A percentile compares a stretch with the other conserved stretches of the same genome.
Conservation (phyloP, 2,113 vertebrate genomes). For the Ochotona curzoniae region DNA sequence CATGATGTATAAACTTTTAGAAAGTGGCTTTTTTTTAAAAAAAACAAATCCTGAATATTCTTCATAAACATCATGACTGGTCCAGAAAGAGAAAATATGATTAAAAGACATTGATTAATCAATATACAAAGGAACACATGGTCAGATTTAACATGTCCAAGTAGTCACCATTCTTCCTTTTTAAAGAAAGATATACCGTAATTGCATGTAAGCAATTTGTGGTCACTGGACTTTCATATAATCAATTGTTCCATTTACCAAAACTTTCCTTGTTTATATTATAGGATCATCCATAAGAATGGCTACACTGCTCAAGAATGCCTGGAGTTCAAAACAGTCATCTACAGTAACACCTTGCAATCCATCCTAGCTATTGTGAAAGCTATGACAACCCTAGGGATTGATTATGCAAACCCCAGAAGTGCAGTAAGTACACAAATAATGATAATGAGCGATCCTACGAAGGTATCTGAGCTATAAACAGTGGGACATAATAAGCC, state of each 20-base stretch:
- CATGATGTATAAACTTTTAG: not conserved
- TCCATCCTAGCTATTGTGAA: conserved; percentile 87
- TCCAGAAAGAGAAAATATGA: not conserved
- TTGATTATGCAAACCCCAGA: conserved; percentile 83
- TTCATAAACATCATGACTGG: not conserved
- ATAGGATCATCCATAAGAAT: conserved; percentile 88
- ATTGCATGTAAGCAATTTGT: not conserved
- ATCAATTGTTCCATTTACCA: not conserved
- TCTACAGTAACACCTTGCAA: conserved; percentile 86
- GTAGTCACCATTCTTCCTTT: not conserved
- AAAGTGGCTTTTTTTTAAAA: not conserved
- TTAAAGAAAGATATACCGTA: not conserved
- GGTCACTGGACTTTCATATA: not conserved
- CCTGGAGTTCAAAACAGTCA: conserved; percentile 84
- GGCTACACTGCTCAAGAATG: conserved; percentile 86
- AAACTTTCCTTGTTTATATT: conserved; percentile 31
- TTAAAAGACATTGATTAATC: not conserved
- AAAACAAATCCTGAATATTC: not conserved
- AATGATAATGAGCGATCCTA: not conserved
- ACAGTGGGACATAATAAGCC: not conserved
- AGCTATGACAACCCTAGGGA: conserved; percentile 85
- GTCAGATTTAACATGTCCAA: not conserved
- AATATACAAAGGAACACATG: not conserved
- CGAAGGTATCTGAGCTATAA: not conserved
- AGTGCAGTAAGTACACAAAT: conserved; percentile 83